Evolutionary conservation across 2,113 vertebrate genomes (phyloP).

Genomic region (Protobothrops flavoviridis): DNA sequence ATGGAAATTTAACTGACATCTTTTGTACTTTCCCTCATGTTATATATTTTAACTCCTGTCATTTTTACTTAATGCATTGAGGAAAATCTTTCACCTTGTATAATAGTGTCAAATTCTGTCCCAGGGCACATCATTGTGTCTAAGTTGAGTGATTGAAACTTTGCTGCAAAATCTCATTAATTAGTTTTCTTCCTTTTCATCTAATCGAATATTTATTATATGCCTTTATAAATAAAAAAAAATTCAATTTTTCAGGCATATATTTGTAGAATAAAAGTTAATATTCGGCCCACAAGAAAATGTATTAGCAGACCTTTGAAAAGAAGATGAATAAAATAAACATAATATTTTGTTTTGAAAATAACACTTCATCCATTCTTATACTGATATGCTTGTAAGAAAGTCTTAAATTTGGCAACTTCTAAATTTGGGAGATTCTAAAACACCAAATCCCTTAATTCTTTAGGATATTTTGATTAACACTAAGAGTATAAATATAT

Average conservation of each 20-base stretch:
- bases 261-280: constrained; percentile 4
- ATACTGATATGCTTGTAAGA: not conserved
- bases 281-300: constrained; percentile 1
- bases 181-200: not conserved
- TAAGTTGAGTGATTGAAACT: not conserved
- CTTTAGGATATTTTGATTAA: not conserved
- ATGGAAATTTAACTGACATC: not conserved
- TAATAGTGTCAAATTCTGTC: not conserved
- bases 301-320: not conserved
- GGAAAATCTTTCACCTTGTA: not conserved
- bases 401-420: not conserved
- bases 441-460: not conserved
- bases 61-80: not conserved
- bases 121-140: not conserved
- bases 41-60: not conserved
- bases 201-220: not conserved
- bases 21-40: not conserved
- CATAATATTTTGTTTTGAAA: not conserved
- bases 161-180: not conserved
- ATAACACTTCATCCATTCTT: not conserved
- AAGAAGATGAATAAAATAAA: constrained; percentile 23
- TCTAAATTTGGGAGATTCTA: not conserved
- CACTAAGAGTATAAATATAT: not conserved
- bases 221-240: constrained; percentile 10
- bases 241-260: not conserved